Base-by-base conservation (phyloP, 2,888 invertebrate species). In the Cantharis rustica region DNA sequence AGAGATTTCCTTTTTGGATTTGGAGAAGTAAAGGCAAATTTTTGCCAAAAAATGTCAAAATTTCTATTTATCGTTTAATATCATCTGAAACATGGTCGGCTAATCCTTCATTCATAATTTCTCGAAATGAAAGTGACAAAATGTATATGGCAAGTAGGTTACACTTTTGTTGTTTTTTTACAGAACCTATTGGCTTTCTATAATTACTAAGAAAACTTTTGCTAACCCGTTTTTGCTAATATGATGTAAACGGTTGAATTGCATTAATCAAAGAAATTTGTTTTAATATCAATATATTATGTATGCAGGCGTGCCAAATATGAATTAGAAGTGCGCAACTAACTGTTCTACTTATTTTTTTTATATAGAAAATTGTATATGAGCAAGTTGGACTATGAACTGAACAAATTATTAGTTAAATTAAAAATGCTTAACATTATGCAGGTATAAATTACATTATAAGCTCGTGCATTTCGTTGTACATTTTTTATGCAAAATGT, bases 291-390 rank as follows among this genome's bases (percentile, higher is more conserved):
- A 66, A 20, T 66, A 16, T 66, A 20, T 66, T 20, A 20, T n/a
- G 23, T n/a, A 66, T 66, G 23, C 64, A n/a, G 64, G 64, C 64
- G 64, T 66, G 17, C 64, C 23, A 66, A 66, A 16, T 66, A 16
- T 16, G 64, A 66, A 66, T 66, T 66, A 66, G 69, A 73, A 74
- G 17, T 74, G 64, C 69, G 69, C 74, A 69, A 61, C 62, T 64
- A 73, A 74, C 69, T 69, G 74, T 47, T 74, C 74, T 74, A 74
- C 74, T 74, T 74, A 69, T 16, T 70, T 74, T 69, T 63, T 64
- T 61, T 64, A 47, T 68, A 13, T 26, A 26, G 20, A 63, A 74
- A 74, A 20, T 62, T 31, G 31, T 62, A 74, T 62, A 74, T 69
- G 63, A 74, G 74, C 69, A 27, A 10, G 68, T 68, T 26, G 16